A percentile compares a stretch with the other conserved stretches of the same genome.
These are phyloP conservation scores for Heliangelus exortis DNA, from an alignment of 2,797 vertebrate genomes.

Conservation along the genomic window DNA sequence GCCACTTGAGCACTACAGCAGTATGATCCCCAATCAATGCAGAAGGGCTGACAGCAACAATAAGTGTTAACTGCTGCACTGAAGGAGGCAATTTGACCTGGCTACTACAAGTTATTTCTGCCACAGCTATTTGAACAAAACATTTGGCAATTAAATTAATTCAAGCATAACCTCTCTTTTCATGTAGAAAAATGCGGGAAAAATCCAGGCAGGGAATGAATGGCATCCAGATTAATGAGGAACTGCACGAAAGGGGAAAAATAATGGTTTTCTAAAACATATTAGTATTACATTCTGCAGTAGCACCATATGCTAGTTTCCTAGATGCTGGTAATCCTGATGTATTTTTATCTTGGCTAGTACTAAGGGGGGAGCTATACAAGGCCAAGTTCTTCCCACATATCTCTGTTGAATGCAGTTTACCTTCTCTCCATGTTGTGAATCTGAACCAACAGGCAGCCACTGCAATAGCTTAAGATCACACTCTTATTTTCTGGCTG, in stretches of 20 bases:
- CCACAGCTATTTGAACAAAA: constrained; percentile 30
- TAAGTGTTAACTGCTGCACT: neutral
- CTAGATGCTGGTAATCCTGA: constrained; percentile 61
- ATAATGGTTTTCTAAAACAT: constrained; percentile 35
- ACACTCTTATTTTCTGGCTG: neutral
- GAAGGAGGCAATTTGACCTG: constrained; percentile 24
- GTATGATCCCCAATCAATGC: neutral
- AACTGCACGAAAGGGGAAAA: constrained; percentile 39
- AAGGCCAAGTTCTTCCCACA: constrained; percentile 66
- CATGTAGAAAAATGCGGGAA: constrained; percentile 1
- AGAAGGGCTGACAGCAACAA: neutral
- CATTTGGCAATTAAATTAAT: constrained; percentile 48
- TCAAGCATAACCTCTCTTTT: constrained; percentile 45
- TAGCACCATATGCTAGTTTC: constrained; percentile 63
- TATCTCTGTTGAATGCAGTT: constrained; percentile 38
- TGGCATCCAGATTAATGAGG: constrained; percentile 24
- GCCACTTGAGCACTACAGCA: neutral
- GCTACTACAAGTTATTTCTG: constrained; percentile 49
- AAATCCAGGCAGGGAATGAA: constrained; percentile 38
- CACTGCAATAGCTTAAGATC: constrained; percentile 7
- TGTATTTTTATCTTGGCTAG: constrained; percentile 69
- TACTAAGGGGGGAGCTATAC: constrained; percentile 44
- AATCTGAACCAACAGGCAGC: constrained; percentile 36
- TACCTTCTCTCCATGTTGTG: constrained; percentile 33
- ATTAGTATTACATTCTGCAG: constrained; percentile 39